These are phyloP conservation scores for Nymphalis polychloros DNA, from an alignment of 2,888 invertebrate genomes.

Conservation along the genomic window DNA sequence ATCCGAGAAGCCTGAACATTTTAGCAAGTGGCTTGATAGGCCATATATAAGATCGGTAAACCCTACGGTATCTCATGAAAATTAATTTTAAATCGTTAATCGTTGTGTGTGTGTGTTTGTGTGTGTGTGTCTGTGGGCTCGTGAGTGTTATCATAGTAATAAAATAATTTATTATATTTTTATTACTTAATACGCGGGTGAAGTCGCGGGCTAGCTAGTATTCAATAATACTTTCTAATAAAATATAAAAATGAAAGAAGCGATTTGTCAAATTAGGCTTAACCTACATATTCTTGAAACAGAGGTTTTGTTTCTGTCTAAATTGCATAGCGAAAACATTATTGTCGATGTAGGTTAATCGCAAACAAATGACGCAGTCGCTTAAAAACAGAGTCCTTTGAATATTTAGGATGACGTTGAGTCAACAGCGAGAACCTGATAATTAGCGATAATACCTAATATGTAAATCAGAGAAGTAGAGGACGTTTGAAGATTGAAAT, in stretches of 20 bases:
- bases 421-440: slow-evolving; percentile 5
- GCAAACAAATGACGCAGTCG: slow-evolving; percentile 41
- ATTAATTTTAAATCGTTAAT: too few species aligned
- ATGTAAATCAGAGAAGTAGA: slow-evolving; percentile 37
- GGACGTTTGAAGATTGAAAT: slow-evolving; percentile 34
- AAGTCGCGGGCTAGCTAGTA: too few species aligned
- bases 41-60: too few species aligned
- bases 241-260: not conserved
- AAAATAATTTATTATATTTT: too few species aligned
- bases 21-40: slow-evolving; percentile 40
- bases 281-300: slow-evolving; percentile 43
- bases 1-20: slow-evolving; percentile 44
- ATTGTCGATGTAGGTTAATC: slow-evolving; percentile 56
- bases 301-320: not conserved
- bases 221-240: not conserved
- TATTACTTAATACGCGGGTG: too few species aligned
- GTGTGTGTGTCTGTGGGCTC: too few species aligned
- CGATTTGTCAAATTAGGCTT: slow-evolving; percentile 50
- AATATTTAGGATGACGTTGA: slow-evolving; percentile 1
- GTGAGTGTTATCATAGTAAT: too few species aligned
- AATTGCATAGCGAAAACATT: not conserved
- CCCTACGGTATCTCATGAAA: too few species aligned
- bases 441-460: slow-evolving; percentile 16
- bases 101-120: too few species aligned
- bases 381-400: slow-evolving; percentile 9